Evolutionary conservation across 2,113 vertebrate genomes (phyloP), one percentile per base, ranked within the genome.

Genomic region (Uropsilus gracilis): DNA sequence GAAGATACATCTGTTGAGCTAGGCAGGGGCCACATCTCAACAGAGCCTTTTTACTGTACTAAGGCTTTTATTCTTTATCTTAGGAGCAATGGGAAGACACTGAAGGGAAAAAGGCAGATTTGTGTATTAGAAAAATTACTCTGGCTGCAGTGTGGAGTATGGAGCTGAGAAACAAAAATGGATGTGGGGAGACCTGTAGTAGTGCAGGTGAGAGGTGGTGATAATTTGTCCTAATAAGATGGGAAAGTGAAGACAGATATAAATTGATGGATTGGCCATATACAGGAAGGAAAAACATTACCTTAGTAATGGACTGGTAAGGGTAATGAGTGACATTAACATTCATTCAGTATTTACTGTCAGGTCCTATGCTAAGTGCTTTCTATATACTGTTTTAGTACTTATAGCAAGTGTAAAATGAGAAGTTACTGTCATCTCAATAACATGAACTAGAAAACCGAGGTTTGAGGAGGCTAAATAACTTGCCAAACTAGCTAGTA

Each of bases 51-150:
- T 86, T 69, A 32, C 63, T 69, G 4, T 81, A 48, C 30, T 42
- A 13, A 82, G 69, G 61, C 91, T 94, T 96, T 89, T 91, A 75
- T 87, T 92, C 68, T 92, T 94, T 88, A 61, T 91, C 80, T 92
- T 94, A 81, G 86, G 86, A 91, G 61, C 61, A 78, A 2, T 89
- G 55, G 87, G 73, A 91, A 91, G 92, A 75, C 83, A n/a, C 46
- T 37, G 48, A 93, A 89, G 80, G 80, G 94, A 13, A 92, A 89
- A 78, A 89, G 75, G 72, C 93, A 89, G 26, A 76, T 96, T 71
- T 64, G 26, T 88, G 11, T 86, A 64, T 96, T 83, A 91, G 80
- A 91, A 93, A 91, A 64, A 63, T 81, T 86, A 61, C 39, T 86
- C 26, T 95, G 87, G 57, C 84, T 64, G 20, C 80, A 91, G 34